Evolutionary conservation across 1,140 invertebrate species (phyloP).

Genomic region (Penaeus chinensis): DNA sequence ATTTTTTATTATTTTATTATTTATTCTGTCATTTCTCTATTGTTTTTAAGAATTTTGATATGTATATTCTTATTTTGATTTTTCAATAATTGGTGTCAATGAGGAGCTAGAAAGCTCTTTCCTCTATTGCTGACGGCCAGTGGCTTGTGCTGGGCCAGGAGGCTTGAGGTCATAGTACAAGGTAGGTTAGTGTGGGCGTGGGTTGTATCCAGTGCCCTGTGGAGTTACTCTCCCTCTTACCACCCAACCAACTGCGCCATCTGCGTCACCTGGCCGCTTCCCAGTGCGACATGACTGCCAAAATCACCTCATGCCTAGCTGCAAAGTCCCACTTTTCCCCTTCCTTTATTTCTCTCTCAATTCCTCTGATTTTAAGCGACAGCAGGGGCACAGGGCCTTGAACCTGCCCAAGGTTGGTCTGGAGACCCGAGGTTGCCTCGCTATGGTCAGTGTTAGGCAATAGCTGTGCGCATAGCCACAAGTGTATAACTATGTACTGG

Average conservation of each 20-base stretch:
- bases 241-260: conserved; percentile 31
- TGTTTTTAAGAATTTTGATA: too few relatives aligned
- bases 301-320: conserved; percentile 58
- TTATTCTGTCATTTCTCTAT: conserved; percentile 8
- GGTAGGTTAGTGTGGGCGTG: conserved; percentile 61
- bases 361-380: neutral
- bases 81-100: neutral
- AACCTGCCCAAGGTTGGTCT: conserved; percentile 45
- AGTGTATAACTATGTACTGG: conserved; percentile 57
- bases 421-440: conserved; percentile 53
- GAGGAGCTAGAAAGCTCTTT: conserved; percentile 7
- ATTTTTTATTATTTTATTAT: conserved; percentile 29
- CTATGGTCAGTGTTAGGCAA: conserved; percentile 61
- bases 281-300: conserved; percentile 58
- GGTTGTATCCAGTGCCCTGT: conserved; percentile 58
- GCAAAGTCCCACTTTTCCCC: conserved; percentile 38
- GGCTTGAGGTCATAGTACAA: conserved; percentile 60
- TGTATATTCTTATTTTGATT: too few relatives aligned
- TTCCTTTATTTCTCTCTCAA: conserved; percentile 24
- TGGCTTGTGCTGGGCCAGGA: conserved; percentile 32
- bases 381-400: conserved; percentile 40
- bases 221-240: conserved; percentile 36
- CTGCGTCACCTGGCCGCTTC: conserved; percentile 56
- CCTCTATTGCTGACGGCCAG: conserved; percentile 10
- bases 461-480: conserved; percentile 55